Evolutionary conservation across 2,113 vertebrate genomes (phyloP), one percentile per base, ranked within the genome.

Genomic region (Oreochromis spilurus): DNA sequence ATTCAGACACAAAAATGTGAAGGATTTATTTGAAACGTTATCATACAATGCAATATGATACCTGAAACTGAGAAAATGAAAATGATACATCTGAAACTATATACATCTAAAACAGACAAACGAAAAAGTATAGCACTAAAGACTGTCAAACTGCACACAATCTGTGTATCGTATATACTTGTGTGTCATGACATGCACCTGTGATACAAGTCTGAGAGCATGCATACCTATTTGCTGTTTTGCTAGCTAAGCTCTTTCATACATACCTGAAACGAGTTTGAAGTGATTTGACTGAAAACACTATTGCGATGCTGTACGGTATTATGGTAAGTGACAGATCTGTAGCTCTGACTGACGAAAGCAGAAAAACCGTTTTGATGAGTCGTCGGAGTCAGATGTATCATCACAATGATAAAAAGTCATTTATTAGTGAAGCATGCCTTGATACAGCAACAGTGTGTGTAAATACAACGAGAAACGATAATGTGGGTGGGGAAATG

Each of bases 1-100:
- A 65, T 65, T 65, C 60, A 65, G 60, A 3, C 34, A 38, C 34
- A 65, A 38, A 65, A 65, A 65, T 13, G 60, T 65, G 60, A 38
- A 38, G 60, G 10, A n/a, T 65, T 65, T 65, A 38, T 65, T 65
- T 65, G 34, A 65, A 21, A 38, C 1, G 0, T 38, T 65, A 65
- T 38, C 38, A 38, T 65, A 3, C 29, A 34, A 62, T 62, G 16
- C 60, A 65, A 38, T 65, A n/a, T 21, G 38, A 13, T 65, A 67
- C 11, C 11, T 67, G 34, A 67, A 38, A 67, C 34, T 21, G 62
- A 67, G 34, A 38, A 67, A 67, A 67, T 38, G 19, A 38, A 67
- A 38, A 21, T 67, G 6, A 67, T 67, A 67, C 62, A 67, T 38
- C 19, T 67, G 62, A 67, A 67, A 67, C 19, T 67, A 67, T 38